Base-by-base conservation (phyloP, 2,888 invertebrate genomes). In the Argynnis bischoffii region DNA sequence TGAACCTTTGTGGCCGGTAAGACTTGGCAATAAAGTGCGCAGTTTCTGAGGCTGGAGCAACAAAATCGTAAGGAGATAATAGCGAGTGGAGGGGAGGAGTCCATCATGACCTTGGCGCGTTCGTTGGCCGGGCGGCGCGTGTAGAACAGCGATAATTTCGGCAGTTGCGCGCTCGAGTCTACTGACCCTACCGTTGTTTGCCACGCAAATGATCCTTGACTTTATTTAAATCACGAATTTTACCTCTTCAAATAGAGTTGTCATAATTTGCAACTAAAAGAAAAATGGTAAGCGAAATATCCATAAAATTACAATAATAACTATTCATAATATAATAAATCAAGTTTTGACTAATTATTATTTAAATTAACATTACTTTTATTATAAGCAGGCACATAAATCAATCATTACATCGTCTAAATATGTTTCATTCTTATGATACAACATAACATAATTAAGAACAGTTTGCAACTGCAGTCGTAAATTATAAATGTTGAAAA, bases 131-230 rank as follows among this genome's bases (percentile, higher is more conserved):
- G 79, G 74, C 81, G 82, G 82, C 88, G 85, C 88, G 90, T 89
- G 89, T 89, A 88, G 78, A 81, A 76, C 79, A 81, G 89, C 88
- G 90, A 89, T 91, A 89, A 92, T 89, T 92, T 92, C 89, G 92
- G 91, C 91, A 82, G 84, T 87, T 85, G 85, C 82, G 83, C 82
- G 83, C 78, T 77, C 74, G 86, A 88, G 91, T 90, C 83, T 91
- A 91, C 89, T 92, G 92, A 92, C 92, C 92, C 91, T 92, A 85
- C 74, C 79, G 86, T 80, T 87, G 89, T 88, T 90, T 86, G 87
- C 89, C 88, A 89, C 90, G 86, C 88, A 85, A 89, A 88, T 88
- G 83, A 88, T 90, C 88, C 91, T 91, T 89, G 89, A 89, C 89
- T 92, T 90, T 90, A 92, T 92, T 92, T 87, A 91, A 92, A 90